A percentile compares a stretch with the other conserved stretches of the same genome.
Conservation (phyloP, 2,113 vertebrate species). For the Cochlearius cochlearius region DNA sequence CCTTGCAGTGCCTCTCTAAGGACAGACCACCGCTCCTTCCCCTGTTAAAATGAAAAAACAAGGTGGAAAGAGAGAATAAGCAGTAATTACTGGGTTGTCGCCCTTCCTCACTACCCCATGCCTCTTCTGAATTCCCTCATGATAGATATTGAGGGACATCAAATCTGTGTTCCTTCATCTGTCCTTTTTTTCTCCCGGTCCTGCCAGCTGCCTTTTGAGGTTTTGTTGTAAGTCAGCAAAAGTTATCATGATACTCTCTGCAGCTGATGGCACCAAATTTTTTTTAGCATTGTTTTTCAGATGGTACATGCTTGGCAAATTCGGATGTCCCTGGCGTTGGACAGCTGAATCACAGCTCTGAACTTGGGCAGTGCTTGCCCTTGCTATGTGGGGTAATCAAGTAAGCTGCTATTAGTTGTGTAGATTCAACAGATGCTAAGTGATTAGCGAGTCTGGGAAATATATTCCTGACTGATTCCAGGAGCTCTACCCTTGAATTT, state of each 20-base stretch:
- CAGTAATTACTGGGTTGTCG: not conserved
- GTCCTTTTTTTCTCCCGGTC: not conserved
- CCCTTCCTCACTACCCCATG: not conserved
- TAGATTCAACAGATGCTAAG: not conserved
- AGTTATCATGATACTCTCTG: not conserved
- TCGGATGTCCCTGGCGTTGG: not conserved
- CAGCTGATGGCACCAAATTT: not conserved
- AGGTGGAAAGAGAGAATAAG: not conserved
- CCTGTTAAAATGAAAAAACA: not conserved
- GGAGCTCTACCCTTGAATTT: slow-evolving; percentile 7
- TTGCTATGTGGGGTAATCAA: not conserved
- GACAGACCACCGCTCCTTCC: not conserved
- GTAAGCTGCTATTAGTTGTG: not conserved
- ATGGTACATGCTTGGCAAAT: not conserved
- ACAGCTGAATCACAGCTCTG: not conserved
- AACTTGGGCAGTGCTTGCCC: not conserved
- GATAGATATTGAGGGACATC: not conserved
- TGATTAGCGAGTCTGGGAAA: not conserved
- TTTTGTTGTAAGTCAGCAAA: not conserved
- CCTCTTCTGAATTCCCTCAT: not conserved
- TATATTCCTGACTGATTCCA: not conserved
- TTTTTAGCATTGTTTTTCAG: not conserved
- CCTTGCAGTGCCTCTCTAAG: not conserved
- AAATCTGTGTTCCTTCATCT: not conserved
- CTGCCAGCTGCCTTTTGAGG: not conserved